Percentiles rank a stretch among this genome's conserved stretches.
These are phyloP conservation scores for Achroia grisella DNA, from an alignment of 1,140 invertebrate species.

Conservation along the genomic window DNA sequence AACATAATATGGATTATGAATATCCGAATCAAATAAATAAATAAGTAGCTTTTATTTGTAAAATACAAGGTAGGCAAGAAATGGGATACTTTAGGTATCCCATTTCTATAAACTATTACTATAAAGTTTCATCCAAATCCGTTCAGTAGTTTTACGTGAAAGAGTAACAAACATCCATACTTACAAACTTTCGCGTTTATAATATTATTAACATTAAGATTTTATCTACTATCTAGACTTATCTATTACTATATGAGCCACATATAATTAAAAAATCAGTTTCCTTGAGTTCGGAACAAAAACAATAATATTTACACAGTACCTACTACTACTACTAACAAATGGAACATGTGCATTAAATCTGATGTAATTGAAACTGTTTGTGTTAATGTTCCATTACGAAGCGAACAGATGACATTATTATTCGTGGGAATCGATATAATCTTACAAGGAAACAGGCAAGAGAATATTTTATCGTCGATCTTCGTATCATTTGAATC, in stretches of 20 bases:
- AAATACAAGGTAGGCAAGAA: too few relatives aligned
- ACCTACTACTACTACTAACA: slow-evolving; percentile 1
- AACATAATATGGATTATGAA: too few relatives aligned
- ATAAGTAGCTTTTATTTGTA: too few relatives aligned
- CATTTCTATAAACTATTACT: too few relatives aligned
- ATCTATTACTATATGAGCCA: too few relatives aligned
- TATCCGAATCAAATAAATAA: too few relatives aligned
- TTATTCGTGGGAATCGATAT: slow-evolving; percentile 45
- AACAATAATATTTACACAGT: not conserved
- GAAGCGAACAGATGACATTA: slow-evolving; percentile 34
- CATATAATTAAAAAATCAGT: not conserved
- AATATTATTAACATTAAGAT: too few relatives aligned
- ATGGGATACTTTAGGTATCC: too few relatives aligned
- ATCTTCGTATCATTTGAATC: not conserved
- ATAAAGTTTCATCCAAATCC: too few relatives aligned
- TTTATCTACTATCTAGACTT: too few relatives aligned
- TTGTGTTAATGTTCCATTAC: slow-evolving; percentile 30
- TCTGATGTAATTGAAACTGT: slow-evolving; percentile 24
- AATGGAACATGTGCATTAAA: slow-evolving; percentile 22
- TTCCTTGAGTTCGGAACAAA: not conserved
- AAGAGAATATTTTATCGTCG: not conserved
- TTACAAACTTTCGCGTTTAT: not conserved
- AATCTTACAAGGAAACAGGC: slow-evolving; percentile 20
- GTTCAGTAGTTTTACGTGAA: too few relatives aligned
- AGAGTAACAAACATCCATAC: too few relatives aligned